Conservation (phyloP, 2,113 vertebrate genomes). For the Rhea pennata region DNA sequence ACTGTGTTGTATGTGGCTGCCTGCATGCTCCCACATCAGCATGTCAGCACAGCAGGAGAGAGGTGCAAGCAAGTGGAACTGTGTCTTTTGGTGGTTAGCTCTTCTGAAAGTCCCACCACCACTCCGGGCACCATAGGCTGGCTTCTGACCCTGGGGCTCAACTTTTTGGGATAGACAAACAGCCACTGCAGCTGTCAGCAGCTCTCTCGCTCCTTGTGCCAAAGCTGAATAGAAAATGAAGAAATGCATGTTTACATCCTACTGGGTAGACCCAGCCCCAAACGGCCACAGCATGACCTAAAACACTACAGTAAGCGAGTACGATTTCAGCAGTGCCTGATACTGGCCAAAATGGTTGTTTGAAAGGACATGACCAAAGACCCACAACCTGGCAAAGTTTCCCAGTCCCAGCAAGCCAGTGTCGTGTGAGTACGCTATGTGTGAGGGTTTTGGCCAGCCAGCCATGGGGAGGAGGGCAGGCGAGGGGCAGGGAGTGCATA, state of each 20-base stretch:
- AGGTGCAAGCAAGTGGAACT: not conserved
- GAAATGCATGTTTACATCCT: not conserved
- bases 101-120: not conserved
- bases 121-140: not conserved
- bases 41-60: not conserved
- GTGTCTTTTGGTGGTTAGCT: too few relatives aligned
- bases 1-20: not conserved
- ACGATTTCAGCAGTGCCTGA: not conserved
- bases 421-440: too few relatives aligned
- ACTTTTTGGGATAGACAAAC: not conserved
- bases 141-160: not conserved
- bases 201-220: not conserved
- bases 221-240: not conserved
- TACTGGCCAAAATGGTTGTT: not conserved
- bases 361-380: not conserved
- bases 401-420: not conserved
- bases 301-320: fast-evolving
- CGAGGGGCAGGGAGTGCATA: not conserved
- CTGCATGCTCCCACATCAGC: not conserved
- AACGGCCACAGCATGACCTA: not conserved
- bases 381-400: not conserved
- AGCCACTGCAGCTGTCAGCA: not conserved
- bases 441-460: too few relatives aligned
- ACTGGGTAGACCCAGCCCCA: not conserved
- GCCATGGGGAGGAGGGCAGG: too few relatives aligned